These are phyloP conservation scores for Hyppa rectilinea DNA, from an alignment of 2,888 invertebrate species.

Conservation along the genomic window DNA sequence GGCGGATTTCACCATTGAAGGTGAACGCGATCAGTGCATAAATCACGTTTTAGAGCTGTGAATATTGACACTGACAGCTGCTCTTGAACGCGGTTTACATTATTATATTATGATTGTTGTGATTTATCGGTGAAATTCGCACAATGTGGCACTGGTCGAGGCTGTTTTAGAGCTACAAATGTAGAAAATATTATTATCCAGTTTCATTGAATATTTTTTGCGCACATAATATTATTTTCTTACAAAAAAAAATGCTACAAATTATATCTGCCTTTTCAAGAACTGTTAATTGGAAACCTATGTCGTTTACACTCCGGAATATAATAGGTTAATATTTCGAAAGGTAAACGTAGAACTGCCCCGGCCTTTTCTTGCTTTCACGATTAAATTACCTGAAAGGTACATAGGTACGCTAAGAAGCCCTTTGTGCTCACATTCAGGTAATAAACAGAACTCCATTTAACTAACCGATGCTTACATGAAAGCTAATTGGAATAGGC, in stretches of 20 bases:
- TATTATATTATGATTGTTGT: too few species aligned
- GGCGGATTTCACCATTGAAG: too few species aligned
- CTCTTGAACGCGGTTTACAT: too few species aligned
- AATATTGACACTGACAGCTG: too few species aligned
- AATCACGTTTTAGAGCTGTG: too few species aligned
- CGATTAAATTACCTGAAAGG: conserved; percentile 1
- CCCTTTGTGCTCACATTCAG: conserved; percentile 19
- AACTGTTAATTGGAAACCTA: not conserved
- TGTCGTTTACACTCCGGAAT: not conserved
- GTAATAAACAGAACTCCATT: conserved; percentile 34
- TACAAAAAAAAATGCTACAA: not conserved
- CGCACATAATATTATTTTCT: not conserved
- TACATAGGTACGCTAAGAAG: conserved; percentile 2
- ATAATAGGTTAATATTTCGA: not conserved
- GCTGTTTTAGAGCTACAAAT: not conserved
- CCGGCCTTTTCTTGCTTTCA: not conserved
- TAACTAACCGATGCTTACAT: conserved; percentile 37
- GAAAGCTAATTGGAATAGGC: conserved; percentile 52
- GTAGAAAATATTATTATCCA: not conserved
- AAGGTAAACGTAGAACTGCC: conserved; percentile 4
- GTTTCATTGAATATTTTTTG: not conserved
- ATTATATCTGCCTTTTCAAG: not conserved
- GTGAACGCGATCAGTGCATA: too few species aligned
- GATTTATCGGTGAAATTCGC: too few species aligned
- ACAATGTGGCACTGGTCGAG: not conserved